phyloP scores from a whole-genome alignment of 2,797 vertebrate genomes.

The Carapus acus region DNA sequence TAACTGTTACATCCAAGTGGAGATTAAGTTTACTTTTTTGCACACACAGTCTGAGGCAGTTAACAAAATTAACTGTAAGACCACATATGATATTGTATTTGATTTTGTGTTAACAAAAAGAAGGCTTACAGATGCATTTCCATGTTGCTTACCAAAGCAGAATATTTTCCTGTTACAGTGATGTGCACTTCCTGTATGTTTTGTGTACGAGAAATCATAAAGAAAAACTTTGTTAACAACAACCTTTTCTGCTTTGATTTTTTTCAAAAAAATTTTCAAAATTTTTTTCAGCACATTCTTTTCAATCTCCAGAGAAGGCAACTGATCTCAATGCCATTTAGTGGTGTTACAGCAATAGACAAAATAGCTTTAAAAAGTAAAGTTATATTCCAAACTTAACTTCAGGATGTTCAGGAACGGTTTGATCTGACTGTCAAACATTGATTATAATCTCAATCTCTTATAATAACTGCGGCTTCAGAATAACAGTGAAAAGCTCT shows the following conservation, averaged over 20 bases:
- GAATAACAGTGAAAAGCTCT: constrained; percentile 36
- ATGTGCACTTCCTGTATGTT: constrained; percentile 40
- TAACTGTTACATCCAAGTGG: constrained; percentile 23
- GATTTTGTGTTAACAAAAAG: constrained; percentile 10
- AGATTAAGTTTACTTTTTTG: no score
- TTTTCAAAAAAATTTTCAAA: no score
- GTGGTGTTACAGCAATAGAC: constrained; percentile 55
- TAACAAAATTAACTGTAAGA: constrained; percentile 12
- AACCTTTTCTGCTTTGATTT: no score
- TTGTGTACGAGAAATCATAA: constrained; percentile 30
- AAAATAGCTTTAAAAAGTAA: constrained; percentile 57
- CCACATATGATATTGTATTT: no score
- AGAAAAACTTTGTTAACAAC: no score
- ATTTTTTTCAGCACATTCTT: no score
- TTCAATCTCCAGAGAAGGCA: no score
- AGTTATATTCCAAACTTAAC: constrained; percentile 23
- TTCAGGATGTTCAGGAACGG: constrained; percentile 6
- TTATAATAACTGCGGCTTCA: constrained; percentile 26
- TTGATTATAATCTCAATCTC: background rate
- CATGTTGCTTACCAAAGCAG: constrained; percentile 2
- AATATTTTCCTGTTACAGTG: constrained; percentile 25
- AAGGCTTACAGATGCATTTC: background rate
- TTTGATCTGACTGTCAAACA: no score
- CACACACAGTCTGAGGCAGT: background rate
- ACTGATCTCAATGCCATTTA: constrained; percentile 58